phyloP scores from a whole-genome alignment of 2,888 invertebrate species.

The Monopis laevigella region DNA sequence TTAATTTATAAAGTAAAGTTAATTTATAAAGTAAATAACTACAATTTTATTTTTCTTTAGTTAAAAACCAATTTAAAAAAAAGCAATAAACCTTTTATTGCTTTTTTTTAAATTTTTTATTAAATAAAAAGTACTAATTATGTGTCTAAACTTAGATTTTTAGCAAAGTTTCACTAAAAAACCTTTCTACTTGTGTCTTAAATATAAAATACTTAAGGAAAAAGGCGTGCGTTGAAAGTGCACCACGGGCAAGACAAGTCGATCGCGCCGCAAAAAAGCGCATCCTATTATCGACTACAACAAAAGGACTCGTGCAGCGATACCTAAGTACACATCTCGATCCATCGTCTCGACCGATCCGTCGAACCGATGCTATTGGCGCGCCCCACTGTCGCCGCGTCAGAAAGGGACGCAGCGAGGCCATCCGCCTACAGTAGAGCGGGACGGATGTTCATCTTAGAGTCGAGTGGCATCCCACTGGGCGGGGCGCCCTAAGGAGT shows the following conservation, averaged over 20 bases:
- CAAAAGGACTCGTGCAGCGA: slow-evolving; percentile 66
- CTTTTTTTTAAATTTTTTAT: too few relatives aligned
- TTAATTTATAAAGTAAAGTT: too few relatives aligned
- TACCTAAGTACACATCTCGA: slow-evolving; percentile 68
- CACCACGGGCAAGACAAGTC: slow-evolving; percentile 23
- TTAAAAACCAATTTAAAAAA: too few relatives aligned
- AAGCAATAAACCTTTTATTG: too few relatives aligned
- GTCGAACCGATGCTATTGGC: slow-evolving; percentile 58
- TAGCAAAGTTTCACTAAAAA: too few relatives aligned
- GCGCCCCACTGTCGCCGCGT: slow-evolving; percentile 63
- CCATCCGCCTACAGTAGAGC: slow-evolving; percentile 27
- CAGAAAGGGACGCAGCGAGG: slow-evolving; percentile 41
- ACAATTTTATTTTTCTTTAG: too few relatives aligned
- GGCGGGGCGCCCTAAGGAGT: slow-evolving; percentile 70
- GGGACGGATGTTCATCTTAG: slow-evolving; percentile 64
- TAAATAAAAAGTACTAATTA: too few relatives aligned
- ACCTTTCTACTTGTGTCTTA: too few relatives aligned
- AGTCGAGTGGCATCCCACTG: slow-evolving; percentile 65
- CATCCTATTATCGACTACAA: slow-evolving; percentile 66
- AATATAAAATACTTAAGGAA: too few relatives aligned
- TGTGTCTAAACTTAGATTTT: too few relatives aligned
- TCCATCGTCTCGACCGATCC: slow-evolving; percentile 66
- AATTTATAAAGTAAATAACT: too few relatives aligned
- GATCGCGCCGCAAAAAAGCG: slow-evolving; percentile 61
- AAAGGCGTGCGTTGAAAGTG: slow-evolving; percentile 1